Percentiles rank a stretch among this genome's conserved stretches.
Evolutionary conservation across 2,888 invertebrate genomes (phyloP).

Genomic region (Leucania comma): DNA sequence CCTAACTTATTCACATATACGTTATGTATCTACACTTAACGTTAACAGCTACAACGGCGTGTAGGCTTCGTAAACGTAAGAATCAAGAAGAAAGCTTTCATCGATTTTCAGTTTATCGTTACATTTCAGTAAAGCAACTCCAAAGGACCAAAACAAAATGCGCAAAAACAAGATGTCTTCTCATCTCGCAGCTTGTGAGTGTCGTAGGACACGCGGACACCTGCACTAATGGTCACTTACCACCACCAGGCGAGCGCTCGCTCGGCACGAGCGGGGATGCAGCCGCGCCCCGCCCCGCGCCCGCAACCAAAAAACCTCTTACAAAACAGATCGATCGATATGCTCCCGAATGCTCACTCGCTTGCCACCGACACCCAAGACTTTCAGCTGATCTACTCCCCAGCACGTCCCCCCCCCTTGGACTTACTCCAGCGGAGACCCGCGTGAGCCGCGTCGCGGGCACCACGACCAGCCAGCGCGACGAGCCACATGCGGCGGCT

Average conservation of each 20-base stretch:
- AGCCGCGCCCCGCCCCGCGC: slow-evolving; percentile 77
- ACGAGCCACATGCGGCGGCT: slow-evolving; percentile 45
- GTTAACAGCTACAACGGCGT: not conserved
- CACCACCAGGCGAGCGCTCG: slow-evolving; percentile 55
- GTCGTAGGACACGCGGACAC: slow-evolving; percentile 39
- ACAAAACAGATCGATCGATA: slow-evolving; percentile 89
- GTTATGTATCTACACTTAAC: slow-evolving; percentile 9
- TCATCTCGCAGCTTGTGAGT: slow-evolving; percentile 52
- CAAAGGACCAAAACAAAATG: slow-evolving; percentile 72
- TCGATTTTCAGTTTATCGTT: slow-evolving; percentile 51
- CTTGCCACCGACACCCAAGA: slow-evolving; percentile 67
- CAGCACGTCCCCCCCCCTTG: slow-evolving; percentile 34
- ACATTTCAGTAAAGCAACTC: slow-evolving; percentile 40
- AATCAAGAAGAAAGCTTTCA: slow-evolving; percentile 27
- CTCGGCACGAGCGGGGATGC: slow-evolving; percentile 66
- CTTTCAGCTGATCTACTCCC: slow-evolving; percentile 69
- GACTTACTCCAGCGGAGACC: slow-evolving; percentile 41
- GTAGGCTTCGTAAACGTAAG: slow-evolving; percentile 33
- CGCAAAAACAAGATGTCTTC: slow-evolving; percentile 79
- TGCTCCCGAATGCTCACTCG: slow-evolving; percentile 76
- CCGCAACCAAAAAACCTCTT: slow-evolving; percentile 80
- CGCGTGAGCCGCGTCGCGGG: slow-evolving; percentile 41
- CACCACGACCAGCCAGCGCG: slow-evolving; percentile 35
- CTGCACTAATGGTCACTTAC: slow-evolving; percentile 68
- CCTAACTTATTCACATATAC: not conserved